These are phyloP conservation scores for Stegodyphus mimosarum DNA, from an alignment of 1,140 invertebrate species.

Conservation along the genomic window DNA sequence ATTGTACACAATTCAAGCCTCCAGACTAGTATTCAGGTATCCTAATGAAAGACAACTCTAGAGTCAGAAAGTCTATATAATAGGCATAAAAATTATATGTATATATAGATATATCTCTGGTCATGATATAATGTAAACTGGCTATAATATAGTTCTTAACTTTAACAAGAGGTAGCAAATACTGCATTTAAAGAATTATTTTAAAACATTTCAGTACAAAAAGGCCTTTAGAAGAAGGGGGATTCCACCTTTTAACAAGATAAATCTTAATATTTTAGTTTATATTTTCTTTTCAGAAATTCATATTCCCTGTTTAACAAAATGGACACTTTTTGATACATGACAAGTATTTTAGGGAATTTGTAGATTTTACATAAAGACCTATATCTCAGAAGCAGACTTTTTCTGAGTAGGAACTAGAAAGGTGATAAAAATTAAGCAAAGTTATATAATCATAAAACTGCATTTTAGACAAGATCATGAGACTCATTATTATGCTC, in stretches of 20 bases:
- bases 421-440: slow-evolving; percentile 18
- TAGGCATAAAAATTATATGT: slow-evolving; percentile 60
- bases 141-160: slow-evolving; percentile 61
- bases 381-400: slow-evolving; percentile 17
- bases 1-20: slow-evolving; percentile 53
- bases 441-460: slow-evolving; percentile 15
- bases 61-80: slow-evolving; percentile 56
- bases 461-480: background rate
- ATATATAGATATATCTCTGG: slow-evolving; percentile 59
- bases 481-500: background rate
- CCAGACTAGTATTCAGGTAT: slow-evolving; percentile 58
- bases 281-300: slow-evolving; percentile 1
- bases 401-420: slow-evolving; percentile 45
- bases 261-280: slow-evolving; percentile 25
- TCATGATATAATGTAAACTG: slow-evolving; percentile 61
- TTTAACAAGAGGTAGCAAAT: slow-evolving; percentile 61
- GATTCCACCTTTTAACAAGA: slow-evolving; percentile 45
- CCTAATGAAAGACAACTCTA: slow-evolving; percentile 59
- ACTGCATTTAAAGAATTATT: slow-evolving; percentile 58
- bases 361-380: slow-evolving; percentile 38
- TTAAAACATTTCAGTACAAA: slow-evolving; percentile 60
- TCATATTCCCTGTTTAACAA: slow-evolving; percentile 45
- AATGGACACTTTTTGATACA: slow-evolving; percentile 57
- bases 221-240: slow-evolving; percentile 28
- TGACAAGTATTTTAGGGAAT: background rate